Conservation (phyloP, 2,888 invertebrate genomes). For the Meandrusa payeni region DNA sequence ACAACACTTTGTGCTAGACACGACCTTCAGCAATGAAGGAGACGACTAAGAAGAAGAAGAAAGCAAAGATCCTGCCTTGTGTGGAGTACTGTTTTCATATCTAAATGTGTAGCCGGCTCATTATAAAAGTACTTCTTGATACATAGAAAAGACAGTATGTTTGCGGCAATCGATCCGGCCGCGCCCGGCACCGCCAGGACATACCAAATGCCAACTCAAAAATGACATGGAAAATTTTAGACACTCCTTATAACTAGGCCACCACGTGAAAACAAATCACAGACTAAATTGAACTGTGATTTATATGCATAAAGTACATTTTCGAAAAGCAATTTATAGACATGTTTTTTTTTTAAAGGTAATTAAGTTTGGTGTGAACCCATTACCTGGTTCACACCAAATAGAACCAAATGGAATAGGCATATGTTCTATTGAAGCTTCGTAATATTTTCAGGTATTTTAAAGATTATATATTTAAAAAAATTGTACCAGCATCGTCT, state of each 20-base stretch:
- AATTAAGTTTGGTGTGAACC: neutral
- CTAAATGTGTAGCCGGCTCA: too few relatives aligned
- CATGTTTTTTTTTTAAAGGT: neutral
- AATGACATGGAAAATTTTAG: constrained; percentile 53
- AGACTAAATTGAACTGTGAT: constrained; percentile 12
- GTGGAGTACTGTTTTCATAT: too few relatives aligned
- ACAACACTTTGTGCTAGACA: too few relatives aligned
- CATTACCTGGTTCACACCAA: too few relatives aligned
- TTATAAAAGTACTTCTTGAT: constrained; percentile 33
- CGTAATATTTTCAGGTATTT: neutral
- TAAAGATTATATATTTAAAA: too few relatives aligned
- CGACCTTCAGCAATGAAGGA: too few relatives aligned
- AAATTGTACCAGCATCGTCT: neutral
- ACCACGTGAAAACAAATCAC: constrained; percentile 8
- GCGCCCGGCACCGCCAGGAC: constrained; percentile 68
- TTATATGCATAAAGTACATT: constrained; percentile 25
- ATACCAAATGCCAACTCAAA: constrained; percentile 42
- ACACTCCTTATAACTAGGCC: constrained; percentile 28
- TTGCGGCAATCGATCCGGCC: constrained; percentile 60
- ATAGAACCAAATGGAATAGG: too few relatives aligned
- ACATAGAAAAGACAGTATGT: constrained; percentile 39
- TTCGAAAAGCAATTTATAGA: too few relatives aligned
- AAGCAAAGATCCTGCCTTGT: too few relatives aligned
- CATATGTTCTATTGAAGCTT: neutral
- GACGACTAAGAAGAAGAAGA: too few relatives aligned